Percentiles rank a stretch among this genome's conserved stretches.
Evolutionary conservation across 2,888 invertebrate species (phyloP).

Genomic region (Noctua comes): DNA sequence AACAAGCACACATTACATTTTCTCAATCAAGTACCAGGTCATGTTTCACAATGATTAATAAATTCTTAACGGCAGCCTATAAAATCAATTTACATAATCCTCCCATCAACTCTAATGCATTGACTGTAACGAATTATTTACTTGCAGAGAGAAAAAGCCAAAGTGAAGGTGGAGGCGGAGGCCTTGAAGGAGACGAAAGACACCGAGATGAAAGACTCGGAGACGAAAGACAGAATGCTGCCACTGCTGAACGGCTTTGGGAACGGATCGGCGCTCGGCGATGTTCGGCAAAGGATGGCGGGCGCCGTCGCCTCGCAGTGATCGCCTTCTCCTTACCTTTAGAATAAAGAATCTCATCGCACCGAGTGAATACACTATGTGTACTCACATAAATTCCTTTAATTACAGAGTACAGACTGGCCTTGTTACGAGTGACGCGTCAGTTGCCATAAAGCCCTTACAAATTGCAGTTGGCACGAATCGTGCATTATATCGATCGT

Average conservation of each 20-base stretch:
- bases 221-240: constrained; percentile 82
- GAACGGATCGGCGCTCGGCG: constrained; percentile 82
- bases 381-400: constrained; percentile 57
- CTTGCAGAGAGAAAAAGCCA: constrained; percentile 73
- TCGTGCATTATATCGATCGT: constrained; percentile 58
- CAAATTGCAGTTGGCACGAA: constrained; percentile 60
- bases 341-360: constrained; percentile 62
- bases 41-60: constrained; percentile 49
- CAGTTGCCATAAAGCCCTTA: constrained; percentile 51
- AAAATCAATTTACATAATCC: constrained; percentile 48
- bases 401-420: constrained; percentile 58
- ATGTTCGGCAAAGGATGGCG: constrained; percentile 86
- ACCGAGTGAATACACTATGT: constrained; percentile 62
- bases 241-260: constrained; percentile 86
- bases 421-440: constrained; percentile 55
- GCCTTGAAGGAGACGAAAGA: constrained; percentile 65
- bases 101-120: constrained; percentile 30
- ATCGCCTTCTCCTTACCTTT: constrained; percentile 56
- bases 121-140: constrained; percentile 47
- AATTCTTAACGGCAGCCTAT: constrained; percentile 37
- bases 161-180: constrained; percentile 76
- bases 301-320: constrained; percentile 88
- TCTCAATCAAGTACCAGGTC: constrained; percentile 32
- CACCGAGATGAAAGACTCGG: constrained; percentile 57
- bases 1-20: constrained; percentile 36